Evolutionary conservation across 23 tunicate genomes (phyloP), one percentile per base, ranked within the genome.

Genomic region (Clavelina lepadiformis): DNA sequence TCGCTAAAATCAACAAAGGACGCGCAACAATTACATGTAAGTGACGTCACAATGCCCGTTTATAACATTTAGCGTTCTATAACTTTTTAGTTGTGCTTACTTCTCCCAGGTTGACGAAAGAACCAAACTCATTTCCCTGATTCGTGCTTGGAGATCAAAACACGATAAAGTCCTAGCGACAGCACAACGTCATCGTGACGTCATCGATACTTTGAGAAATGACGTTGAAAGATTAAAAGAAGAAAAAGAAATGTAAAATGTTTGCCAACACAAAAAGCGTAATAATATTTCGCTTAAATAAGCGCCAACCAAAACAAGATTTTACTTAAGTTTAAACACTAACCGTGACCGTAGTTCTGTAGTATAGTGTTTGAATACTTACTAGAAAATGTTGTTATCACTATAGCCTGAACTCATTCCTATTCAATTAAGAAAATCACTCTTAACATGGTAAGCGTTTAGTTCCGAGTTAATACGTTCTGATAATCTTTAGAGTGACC

Each of bases 171-270:
- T 73, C 34, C 71, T 65, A 0, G 70, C 80, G 19, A 50, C 65
- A 2, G 21, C 85, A 5, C 68, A 51, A 33, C 58, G 49, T 28
- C 66, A 70, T 46, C 69, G 77, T 31, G 85, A 77, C 30, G 35
- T 69, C 46, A 78, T 78, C 25, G 47, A 34, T 20, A 45, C 67
- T 20, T 52, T 86, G 29, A 80, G 78, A 49, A 51, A 13, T 7
- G 95, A 86, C 35, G 58, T 73, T 4, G 80, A 72, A 46, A 67
- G 65, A 46, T 19, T 86, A 33, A 78, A 77, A 46, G 69, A 72
- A 29, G 95, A 86, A 63, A 86, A 77, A 77, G 70, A 86, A 19
- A 78, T 51, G 95, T 86, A 80, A 67, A 56, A 5, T 46, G 31
- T 18, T 32, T 15, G 19, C 15, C n/a, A 0, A 0, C 15, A 61